These are phyloP conservation scores for Synergus japonicus DNA, from an alignment of 2,888 invertebrate species.

Conservation along the genomic window DNA sequence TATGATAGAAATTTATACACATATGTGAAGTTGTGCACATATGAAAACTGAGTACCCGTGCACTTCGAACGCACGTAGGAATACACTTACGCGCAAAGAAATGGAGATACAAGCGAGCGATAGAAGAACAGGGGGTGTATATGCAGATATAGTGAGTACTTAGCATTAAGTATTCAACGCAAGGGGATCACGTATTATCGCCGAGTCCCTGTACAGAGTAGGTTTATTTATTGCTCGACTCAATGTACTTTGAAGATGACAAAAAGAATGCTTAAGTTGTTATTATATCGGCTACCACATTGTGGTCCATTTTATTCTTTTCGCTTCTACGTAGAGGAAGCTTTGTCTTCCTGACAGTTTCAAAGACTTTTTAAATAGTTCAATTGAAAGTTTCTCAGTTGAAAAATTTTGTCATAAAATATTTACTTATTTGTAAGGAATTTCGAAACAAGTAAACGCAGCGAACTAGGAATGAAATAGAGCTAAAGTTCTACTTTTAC, in stretches of 20 bases:
- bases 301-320: not conserved
- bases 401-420: too few species aligned
- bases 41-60: constrained; percentile 45
- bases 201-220: constrained; percentile 69
- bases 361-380: too few species aligned
- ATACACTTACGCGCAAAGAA: constrained; percentile 51
- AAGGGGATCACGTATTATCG: constrained; percentile 77
- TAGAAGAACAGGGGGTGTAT: constrained; percentile 58
- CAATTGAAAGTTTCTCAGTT: too few species aligned
- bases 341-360: too few species aligned
- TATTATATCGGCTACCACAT: constrained; percentile 8
- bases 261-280: constrained; percentile 39
- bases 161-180: constrained; percentile 77
- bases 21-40: constrained; percentile 40
- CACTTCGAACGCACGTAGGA: constrained; percentile 45
- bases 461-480: too few species aligned
- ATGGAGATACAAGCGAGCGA: constrained; percentile 53
- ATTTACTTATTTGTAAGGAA: too few species aligned
- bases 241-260: constrained; percentile 49
- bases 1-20: constrained; percentile 24
- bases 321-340: not conserved
- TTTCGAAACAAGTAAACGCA: too few species aligned
- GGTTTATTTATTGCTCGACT: constrained; percentile 73
- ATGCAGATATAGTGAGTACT: constrained; percentile 74
- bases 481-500: too few species aligned